Conservation (phyloP, 2,797 vertebrate genomes). For the Champsocephalus esox region DNA sequence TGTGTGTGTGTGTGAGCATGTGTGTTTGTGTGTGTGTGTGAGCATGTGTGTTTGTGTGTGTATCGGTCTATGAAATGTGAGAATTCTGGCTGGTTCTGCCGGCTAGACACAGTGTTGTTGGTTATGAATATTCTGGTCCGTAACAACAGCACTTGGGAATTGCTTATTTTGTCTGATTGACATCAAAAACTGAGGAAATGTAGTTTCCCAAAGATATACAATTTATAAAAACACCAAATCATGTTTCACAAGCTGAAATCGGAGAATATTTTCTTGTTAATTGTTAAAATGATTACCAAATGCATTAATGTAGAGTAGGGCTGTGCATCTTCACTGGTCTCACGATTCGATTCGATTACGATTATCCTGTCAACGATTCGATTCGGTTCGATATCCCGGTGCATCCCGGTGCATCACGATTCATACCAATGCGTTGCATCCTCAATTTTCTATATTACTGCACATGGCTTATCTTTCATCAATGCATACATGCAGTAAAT, state of each 20-base stretch:
- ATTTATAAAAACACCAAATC: background rate
- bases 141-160: background rate
- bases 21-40: slow-evolving; percentile 6
- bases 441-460: too few species aligned
- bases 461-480: too few species aligned
- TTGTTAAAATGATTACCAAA: background rate
- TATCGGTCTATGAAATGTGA: slow-evolving; percentile 86
- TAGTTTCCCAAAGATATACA: background rate
- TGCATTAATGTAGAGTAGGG: background rate
- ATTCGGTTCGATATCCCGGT: too few species aligned
- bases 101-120: slow-evolving; percentile 75
- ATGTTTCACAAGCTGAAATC: background rate
- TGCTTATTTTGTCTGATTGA: background rate
- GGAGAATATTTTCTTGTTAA: background rate
- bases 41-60: slow-evolving; percentile 4
- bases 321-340: too few species aligned
- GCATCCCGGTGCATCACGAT: too few species aligned
- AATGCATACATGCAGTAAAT: too few species aligned
- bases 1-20: background rate
- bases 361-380: too few species aligned
- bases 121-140: background rate
- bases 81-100: slow-evolving; percentile 91
- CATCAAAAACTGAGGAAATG: background rate
- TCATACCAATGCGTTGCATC: too few species aligned
- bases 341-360: too few species aligned